Percentiles rank a stretch among this genome's conserved stretches.
Conservation (phyloP, 2,797 vertebrate genomes). For the Artibeus lituratus region DNA sequence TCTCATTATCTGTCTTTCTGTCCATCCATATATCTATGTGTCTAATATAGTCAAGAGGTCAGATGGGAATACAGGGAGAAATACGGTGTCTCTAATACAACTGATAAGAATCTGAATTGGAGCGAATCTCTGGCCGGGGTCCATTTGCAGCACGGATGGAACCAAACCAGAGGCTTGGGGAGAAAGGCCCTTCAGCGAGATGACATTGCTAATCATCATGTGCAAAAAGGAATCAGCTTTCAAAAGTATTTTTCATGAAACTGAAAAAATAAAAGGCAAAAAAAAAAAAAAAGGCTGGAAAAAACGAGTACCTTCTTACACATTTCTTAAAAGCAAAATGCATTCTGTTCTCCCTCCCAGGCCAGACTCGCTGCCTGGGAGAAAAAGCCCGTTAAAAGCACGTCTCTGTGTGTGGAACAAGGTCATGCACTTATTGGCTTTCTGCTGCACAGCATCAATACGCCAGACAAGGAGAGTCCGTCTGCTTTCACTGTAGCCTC, state of each 20-base stretch:
- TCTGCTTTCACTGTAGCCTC: constrained; percentile 50
- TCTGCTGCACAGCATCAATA: constrained; percentile 67
- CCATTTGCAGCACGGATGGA: neutral
- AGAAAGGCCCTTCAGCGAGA: neutral
- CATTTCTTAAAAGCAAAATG: constrained; percentile 48
- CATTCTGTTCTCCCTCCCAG: neutral
- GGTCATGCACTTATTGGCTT: constrained; percentile 65
- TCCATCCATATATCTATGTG: constrained; percentile 44
- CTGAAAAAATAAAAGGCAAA: constrained; percentile 23
- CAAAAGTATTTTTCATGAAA: constrained; percentile 3
- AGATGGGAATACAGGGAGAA: constrained; percentile 34
- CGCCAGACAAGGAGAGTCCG: constrained; percentile 44
- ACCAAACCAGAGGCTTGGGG: neutral
- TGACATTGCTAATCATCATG: neutral
- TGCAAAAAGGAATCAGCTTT: neutral
- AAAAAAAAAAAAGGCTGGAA: neutral
- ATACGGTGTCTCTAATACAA: neutral
- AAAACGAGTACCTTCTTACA: neutral
- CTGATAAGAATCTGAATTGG: constrained; percentile 35
- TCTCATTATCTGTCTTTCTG: constrained; percentile 68
- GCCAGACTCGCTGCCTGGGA: constrained; percentile 28
- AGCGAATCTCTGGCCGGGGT: neutral
- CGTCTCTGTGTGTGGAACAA: constrained; percentile 56
- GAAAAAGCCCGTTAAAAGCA: constrained; percentile 40
- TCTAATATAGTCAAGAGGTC: constrained; percentile 36